Percentiles rank a stretch among this genome's conserved stretches.
Evolutionary conservation across 1,140 invertebrate species (phyloP).

Genomic region (Ladona fulva): DNA sequence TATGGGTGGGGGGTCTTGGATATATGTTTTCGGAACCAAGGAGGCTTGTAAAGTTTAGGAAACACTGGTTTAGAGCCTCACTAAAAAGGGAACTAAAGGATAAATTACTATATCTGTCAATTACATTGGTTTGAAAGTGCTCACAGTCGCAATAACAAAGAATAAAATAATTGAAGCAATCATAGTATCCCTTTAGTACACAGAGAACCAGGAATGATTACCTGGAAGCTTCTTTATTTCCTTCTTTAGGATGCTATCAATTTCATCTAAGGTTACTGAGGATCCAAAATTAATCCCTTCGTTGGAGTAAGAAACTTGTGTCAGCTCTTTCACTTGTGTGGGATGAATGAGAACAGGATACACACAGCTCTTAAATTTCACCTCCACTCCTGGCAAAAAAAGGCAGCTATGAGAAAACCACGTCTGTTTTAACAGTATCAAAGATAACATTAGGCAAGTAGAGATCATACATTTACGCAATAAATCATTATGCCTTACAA

Average conservation of each 20-base stretch:
- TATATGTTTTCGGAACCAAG: no score
- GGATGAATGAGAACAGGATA: conserved; percentile 78
- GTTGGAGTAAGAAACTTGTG: conserved; percentile 39
- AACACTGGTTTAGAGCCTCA: no score
- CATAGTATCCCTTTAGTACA: no score
- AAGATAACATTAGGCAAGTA: no score
- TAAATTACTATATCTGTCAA: neutral
- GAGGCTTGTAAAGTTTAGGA: no score
- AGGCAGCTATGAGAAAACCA: no score
- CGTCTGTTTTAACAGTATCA: no score
- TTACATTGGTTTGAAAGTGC: neutral
- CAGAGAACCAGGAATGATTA: conserved; percentile 22
- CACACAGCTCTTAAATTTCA: conserved; percentile 77
- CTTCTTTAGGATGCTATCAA: conserved; percentile 52
- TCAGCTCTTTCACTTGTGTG: conserved; percentile 59
- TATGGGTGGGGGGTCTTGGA: no score
- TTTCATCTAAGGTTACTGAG: conserved; percentile 63
- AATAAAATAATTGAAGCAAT: no score
- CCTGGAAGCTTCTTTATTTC: conserved; percentile 46
- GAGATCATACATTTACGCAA: no score
- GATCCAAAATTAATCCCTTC: conserved; percentile 64
- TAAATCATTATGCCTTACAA: no score
- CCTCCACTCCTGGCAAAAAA: conserved; percentile 57
- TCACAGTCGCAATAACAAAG: neutral
- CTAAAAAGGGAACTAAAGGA: no score